A percentile compares a stretch with the other conserved stretches of the same genome.
Evolutionary conservation across 2,888 invertebrate species (phyloP).

Genomic region (Cecidostiba fungosa): DNA sequence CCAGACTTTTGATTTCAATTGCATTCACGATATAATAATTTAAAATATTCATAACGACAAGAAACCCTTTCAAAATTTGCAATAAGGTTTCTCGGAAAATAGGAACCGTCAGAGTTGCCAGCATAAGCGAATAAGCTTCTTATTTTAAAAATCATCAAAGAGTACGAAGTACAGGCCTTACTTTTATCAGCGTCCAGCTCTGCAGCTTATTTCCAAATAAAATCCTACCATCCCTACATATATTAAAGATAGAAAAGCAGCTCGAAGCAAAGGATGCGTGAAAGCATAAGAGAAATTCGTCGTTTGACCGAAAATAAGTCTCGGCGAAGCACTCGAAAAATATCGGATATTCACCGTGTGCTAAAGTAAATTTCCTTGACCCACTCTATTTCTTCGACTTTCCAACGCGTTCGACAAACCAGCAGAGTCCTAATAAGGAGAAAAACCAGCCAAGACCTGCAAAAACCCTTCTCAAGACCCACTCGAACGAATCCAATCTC

Average conservation of each 20-base stretch:
- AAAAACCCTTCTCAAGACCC: conserved; percentile 51
- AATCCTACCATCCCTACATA: not conserved
- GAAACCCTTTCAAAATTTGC: not conserved
- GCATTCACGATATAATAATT: too few species aligned
- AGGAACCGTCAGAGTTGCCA: too few species aligned
- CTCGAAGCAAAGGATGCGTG: not conserved
- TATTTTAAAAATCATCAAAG: not conserved
- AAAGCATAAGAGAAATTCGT: not conserved
- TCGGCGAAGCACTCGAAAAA: not conserved
- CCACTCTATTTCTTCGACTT: not conserved
- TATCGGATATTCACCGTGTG: conserved; percentile 6
- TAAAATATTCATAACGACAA: too few species aligned
- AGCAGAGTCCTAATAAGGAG: conserved; percentile 35
- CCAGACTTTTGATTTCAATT: too few species aligned
- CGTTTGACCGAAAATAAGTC: not conserved
- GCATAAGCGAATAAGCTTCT: not conserved
- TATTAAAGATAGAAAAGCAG: not conserved
- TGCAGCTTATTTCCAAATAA: not conserved
- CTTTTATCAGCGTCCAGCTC: not conserved
- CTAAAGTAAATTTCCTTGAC: conserved; percentile 42
- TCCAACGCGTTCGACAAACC: conserved; percentile 34
- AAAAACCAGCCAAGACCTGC: not conserved
- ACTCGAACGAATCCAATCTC: conserved; percentile 57
- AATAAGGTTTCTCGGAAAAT: not conserved
- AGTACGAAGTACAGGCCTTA: not conserved